These are phyloP conservation scores for Lophius piscatorius DNA, from an alignment of 2,113 vertebrate genomes.

Conservation along the genomic window DNA sequence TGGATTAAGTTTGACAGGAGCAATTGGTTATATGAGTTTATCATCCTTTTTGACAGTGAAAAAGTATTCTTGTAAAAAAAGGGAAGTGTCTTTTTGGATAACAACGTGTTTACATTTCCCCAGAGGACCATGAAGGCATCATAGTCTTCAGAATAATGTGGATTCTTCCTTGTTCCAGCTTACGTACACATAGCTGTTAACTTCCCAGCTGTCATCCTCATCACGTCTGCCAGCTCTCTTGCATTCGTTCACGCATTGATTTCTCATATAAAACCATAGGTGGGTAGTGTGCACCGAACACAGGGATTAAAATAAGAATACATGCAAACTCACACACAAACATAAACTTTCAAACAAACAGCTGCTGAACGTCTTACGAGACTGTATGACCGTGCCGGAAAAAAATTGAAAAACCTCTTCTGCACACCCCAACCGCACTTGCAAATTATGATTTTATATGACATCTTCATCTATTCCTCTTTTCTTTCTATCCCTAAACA, in stretches of 20 bases:
- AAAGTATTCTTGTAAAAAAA: conserved; percentile 23
- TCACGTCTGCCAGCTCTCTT: conserved; percentile 15
- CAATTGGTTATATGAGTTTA: conserved; percentile 26
- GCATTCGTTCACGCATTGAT: conserved; percentile 48
- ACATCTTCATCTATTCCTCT: background rate
- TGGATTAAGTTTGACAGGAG: conserved; percentile 19
- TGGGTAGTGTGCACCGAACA: conserved; percentile 5
- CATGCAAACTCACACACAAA: conserved; percentile 10
- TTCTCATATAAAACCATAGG: conserved; percentile 34
- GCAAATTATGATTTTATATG: conserved; percentile 8
- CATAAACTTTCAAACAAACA: conserved; percentile 2
- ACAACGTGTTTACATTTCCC: conserved; percentile 34
- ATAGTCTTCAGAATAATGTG: conserved; percentile 16
- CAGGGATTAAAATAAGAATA: conserved; percentile 11
- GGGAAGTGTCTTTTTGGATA: conserved; percentile 12
- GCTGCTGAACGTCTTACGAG: conserved; percentile 14
- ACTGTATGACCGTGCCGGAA: conserved; percentile 16
- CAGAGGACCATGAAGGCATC: conserved; percentile 30
- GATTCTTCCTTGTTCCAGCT: conserved; percentile 24
- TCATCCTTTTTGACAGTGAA: conserved; percentile 5
- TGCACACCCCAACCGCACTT: conserved; percentile 4
- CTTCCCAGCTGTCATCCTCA: conserved; percentile 30
- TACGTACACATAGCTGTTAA: conserved; percentile 57
- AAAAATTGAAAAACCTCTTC: conserved; percentile 17
- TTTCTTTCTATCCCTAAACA: background rate